Conservation (phyloP, 2,797 vertebrate species). For the Jordanella pulchra region DNA sequence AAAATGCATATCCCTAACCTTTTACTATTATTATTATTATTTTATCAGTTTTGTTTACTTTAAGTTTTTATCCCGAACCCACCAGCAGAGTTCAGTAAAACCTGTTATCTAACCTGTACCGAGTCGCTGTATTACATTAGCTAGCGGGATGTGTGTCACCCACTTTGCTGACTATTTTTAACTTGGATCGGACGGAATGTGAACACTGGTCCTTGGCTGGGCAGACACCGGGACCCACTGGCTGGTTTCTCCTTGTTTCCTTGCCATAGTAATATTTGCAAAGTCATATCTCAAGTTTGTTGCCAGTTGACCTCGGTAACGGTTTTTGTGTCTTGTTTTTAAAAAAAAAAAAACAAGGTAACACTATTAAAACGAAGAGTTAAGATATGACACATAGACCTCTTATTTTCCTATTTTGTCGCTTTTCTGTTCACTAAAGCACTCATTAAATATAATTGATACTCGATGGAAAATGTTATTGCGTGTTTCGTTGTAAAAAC, state of each 20-base stretch:
- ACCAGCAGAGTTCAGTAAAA: constrained; percentile 2
- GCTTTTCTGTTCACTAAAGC: too few species aligned
- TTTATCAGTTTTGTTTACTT: neutral
- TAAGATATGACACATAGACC: too few species aligned
- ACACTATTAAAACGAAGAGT: too few species aligned
- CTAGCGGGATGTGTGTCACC: constrained; percentile 75
- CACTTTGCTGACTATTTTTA: constrained; percentile 80
- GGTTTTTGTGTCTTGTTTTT: neutral
- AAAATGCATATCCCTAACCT: neutral
- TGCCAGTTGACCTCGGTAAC: constrained; percentile 15
- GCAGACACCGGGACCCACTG: constrained; percentile 35
- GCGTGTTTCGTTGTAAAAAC: too few species aligned
- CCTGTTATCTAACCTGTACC: constrained; percentile 52
- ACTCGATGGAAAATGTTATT: too few species aligned
- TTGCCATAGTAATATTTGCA: constrained; percentile 22
- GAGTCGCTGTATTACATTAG: constrained; percentile 68
- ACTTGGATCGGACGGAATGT: constrained; percentile 69
- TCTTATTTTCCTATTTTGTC: too few species aligned
- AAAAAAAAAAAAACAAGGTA: too few species aligned
- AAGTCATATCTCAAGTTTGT: constrained; percentile 40
- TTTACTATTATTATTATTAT: neutral
- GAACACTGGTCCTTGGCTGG: constrained; percentile 44
- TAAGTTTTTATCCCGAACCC: neutral
- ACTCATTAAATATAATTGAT: too few species aligned
- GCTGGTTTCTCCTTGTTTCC: constrained; percentile 26